phyloP scores from a whole-genome alignment of 2,113 vertebrate genomes.

The Protomyctophum bolini region DNA sequence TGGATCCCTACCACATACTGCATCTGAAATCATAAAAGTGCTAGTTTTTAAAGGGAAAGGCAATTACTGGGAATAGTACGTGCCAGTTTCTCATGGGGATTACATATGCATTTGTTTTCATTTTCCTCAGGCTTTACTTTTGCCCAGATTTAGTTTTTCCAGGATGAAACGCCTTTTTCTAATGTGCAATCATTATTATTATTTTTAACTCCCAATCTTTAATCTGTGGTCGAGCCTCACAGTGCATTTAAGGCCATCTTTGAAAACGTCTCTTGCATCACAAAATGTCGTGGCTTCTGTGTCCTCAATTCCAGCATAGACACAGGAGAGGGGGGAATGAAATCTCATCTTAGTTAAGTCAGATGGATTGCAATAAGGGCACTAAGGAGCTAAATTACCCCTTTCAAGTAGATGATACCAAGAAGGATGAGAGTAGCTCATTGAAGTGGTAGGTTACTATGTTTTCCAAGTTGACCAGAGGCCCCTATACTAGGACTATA shows the following conservation, averaged over 20 bases:
- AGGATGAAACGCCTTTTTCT: slow-evolving; percentile 54
- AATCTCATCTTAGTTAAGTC: slow-evolving; percentile 54
- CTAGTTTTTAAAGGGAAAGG: slow-evolving; percentile 47
- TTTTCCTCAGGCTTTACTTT: slow-evolving; percentile 61
- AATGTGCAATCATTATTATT: slow-evolving; percentile 20
- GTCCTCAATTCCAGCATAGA: slow-evolving; percentile 46
- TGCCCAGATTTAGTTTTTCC: slow-evolving; percentile 59
- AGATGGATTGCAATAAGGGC: slow-evolving; percentile 11
- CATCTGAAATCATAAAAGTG: slow-evolving; percentile 66
- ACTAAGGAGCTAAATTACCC: slow-evolving; percentile 32
- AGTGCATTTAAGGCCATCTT: slow-evolving; percentile 61
- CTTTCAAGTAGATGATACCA: slow-evolving; percentile 26
- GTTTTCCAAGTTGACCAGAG: not conserved
- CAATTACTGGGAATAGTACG: slow-evolving; percentile 66
- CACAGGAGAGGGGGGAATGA: slow-evolving; percentile 44
- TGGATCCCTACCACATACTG: slow-evolving; percentile 47
- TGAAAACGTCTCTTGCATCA: slow-evolving; percentile 45
- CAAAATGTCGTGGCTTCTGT: slow-evolving; percentile 48
- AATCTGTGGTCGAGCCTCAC: slow-evolving; percentile 62
- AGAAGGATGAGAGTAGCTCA: slow-evolving; percentile 19
- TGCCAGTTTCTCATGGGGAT: slow-evolving; percentile 65
- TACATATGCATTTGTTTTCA: slow-evolving; percentile 73
- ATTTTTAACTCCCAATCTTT: slow-evolving; percentile 32
- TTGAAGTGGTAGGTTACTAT: slow-evolving; percentile 21
- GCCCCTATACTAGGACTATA: too few relatives aligned